Evolutionary conservation across 2,113 vertebrate species (phyloP).

Genomic region (Anser brachyrhynchus): DNA sequence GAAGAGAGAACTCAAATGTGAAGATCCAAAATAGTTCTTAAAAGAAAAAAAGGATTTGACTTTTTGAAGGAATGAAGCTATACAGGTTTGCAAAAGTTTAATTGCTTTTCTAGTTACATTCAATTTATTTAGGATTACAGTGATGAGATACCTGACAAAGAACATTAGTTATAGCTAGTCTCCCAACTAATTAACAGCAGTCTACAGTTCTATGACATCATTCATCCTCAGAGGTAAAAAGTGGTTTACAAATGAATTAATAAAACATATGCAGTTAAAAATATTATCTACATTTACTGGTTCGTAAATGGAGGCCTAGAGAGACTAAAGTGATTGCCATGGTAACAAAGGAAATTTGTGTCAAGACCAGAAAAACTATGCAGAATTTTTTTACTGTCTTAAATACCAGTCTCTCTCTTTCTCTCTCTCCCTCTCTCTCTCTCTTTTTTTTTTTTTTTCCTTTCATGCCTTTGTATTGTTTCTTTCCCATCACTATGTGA

Average conservation of each 20-base stretch:
- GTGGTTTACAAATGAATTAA: neutral
- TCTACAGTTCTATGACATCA: neutral
- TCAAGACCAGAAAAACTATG: neutral
- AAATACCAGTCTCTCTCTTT: neutral
- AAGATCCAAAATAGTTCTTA: neutral
- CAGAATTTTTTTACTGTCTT: neutral
- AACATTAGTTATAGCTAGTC: neutral
- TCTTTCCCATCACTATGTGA: neutral
- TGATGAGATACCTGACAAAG: neutral
- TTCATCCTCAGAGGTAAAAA: neutral
- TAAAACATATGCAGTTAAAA: neutral
- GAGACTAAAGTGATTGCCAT: neutral
- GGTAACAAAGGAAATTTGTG: constrained; percentile 5
- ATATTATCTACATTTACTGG: neutral
- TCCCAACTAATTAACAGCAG: neutral
- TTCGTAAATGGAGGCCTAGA: neutral
- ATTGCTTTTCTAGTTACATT: neutral
- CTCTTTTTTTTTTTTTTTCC: neutral
- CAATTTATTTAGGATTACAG: neutral
- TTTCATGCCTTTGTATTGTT: neutral
- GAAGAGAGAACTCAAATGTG: neutral
- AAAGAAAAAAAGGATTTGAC: neutral
- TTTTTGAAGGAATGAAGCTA: neutral
- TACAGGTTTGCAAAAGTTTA: neutral
- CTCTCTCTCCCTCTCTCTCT: too few species aligned